These are phyloP conservation scores for Meloidogyne floridensis DNA, from an alignment of 1,140 invertebrate genomes.

Conservation along the genomic window DNA sequence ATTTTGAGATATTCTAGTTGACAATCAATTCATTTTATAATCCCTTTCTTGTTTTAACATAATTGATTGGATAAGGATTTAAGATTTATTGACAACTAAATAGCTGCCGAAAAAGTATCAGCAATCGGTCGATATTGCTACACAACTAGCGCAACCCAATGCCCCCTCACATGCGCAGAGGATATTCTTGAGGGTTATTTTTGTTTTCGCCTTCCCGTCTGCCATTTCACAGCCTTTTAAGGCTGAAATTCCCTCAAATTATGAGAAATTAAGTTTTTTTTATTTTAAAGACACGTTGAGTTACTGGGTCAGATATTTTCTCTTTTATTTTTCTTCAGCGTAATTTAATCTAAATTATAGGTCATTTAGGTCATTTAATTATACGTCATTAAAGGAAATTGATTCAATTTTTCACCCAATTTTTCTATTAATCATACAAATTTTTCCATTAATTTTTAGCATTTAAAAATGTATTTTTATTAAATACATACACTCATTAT, in stretches of 20 bases:
- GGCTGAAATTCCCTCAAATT: not conserved
- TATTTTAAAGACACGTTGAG: not conserved
- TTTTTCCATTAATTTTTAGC: not conserved
- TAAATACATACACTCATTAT: not conserved
- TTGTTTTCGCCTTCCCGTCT: not conserved
- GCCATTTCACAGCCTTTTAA: not conserved
- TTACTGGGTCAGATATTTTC: not conserved
- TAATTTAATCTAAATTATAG: not conserved
- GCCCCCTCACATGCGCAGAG: not conserved
- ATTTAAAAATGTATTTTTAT: conserved; percentile 15
- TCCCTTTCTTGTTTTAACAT: not conserved
- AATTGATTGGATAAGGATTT: not conserved
- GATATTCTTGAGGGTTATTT: conserved; percentile 2
- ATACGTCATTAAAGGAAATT: not conserved
- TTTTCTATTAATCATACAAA: not conserved
- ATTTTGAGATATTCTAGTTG: no score
- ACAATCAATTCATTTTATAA: not conserved
- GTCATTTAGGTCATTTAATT: no score
- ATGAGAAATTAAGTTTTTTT: not conserved
- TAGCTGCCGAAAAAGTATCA: not conserved
- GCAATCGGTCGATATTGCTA: not conserved
- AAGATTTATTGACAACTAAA: not conserved
- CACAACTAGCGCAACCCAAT: not conserved
- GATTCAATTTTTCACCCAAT: not conserved
- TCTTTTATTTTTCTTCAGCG: not conserved